These are phyloP conservation scores for Molothrus aeneus DNA, from an alignment of 2,797 vertebrate genomes.

Conservation along the genomic window DNA sequence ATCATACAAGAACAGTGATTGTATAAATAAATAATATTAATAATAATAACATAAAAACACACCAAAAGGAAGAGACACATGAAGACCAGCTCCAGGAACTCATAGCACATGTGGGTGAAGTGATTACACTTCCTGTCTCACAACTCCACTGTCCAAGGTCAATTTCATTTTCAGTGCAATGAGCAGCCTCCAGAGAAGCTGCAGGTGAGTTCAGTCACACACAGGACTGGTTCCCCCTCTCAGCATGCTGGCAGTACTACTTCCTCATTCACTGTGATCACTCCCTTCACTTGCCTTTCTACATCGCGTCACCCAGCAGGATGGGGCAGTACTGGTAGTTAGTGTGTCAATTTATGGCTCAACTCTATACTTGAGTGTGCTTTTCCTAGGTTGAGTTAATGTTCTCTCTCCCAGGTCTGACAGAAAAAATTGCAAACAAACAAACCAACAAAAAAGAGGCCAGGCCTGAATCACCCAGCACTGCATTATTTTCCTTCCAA, in stretches of 20 bases:
- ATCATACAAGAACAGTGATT: not conserved
- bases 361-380: not conserved
- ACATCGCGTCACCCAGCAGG: not conserved
- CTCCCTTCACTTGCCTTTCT: not conserved
- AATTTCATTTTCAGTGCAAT: not conserved
- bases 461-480: not conserved
- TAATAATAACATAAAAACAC: not conserved
- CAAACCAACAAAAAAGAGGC: not conserved
- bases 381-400: not conserved
- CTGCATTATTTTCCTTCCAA: not conserved
- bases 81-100: not conserved
- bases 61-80: not conserved
- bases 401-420: not conserved
- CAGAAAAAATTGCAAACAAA: not conserved
- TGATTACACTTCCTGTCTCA: not conserved
- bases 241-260: not conserved
- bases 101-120: not conserved
- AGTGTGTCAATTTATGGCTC: not conserved
- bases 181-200: not conserved
- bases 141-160: not conserved
- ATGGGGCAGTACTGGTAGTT: not conserved
- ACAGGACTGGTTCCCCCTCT: not conserved
- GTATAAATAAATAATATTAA: not conserved
- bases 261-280: not conserved
- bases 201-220: not conserved